Evolutionary conservation across 2,113 vertebrate species (phyloP), one percentile per base, ranked within the genome.

Genomic region (Phalacrocorax pelagicus): DNA sequence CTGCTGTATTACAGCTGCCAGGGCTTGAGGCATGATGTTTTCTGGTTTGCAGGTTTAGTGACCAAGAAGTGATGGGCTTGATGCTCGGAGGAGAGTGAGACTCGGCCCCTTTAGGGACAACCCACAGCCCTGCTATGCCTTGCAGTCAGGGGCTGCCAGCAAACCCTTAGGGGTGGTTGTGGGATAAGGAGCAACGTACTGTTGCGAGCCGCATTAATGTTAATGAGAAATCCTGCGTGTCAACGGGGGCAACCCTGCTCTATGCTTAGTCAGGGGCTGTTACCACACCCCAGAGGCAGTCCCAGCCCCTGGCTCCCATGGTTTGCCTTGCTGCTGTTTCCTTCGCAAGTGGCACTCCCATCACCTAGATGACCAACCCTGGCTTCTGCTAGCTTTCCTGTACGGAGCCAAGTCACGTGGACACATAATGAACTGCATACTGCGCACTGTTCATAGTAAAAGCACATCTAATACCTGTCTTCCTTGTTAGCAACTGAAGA

Each of bases 401-500:
- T 38, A 70, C 66, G 58, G 30, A 49, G 55, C 47, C 16, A 6
- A 8, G 18, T 44, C 46, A 55, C 1, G 3, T 4, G 30, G 42
- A 11, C 10, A 2, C 4, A 0, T 27, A 8, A 16, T 1, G 0
- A 49, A 5, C 27, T 18, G 26, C 6, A 2, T 36, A 3, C 38
- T 51, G n/a, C 29, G 29, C 1, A 0, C 79, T 1, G 0, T 69
- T 69, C 0, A 0, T 27, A 4, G 10, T 29, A 8, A 21, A 65
- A 71, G 20, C 32, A 13, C 24, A 1, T 58, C 86, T 95, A 72
- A 94, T 9, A 5, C 21, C 42, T 54, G 12, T 93, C 84, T 93
- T 79, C 84, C 54, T 42, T n/a, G 21, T 34, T 92, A 99, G 99
- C 99, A 99, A 98, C 97, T 99, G 93, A 99, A 99, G 98, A 99